Base-by-base conservation (phyloP, 2,797 vertebrate genomes). In the Sebastes hopkinsi region DNA sequence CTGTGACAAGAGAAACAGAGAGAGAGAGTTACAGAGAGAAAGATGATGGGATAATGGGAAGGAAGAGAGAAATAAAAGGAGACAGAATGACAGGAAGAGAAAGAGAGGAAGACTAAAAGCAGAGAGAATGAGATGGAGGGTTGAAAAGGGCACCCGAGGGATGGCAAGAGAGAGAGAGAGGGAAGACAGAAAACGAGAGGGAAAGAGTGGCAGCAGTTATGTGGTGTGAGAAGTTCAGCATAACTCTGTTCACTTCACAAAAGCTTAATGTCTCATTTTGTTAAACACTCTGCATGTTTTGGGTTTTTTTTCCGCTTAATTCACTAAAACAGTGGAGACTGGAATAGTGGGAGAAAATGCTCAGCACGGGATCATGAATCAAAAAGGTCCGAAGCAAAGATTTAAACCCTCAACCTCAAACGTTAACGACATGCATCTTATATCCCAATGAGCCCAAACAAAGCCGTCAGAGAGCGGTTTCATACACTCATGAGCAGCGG, bases 381-480 rank as follows among this genome's bases (percentile, higher is more conserved):
- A 25, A 38, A 36, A 84, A 83, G 67, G 32, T 81, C 82, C 67
- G 18, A 56, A 81, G 68, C 77, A 66, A 64, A 75, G 70, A 81
- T 76, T 91, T 42, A 85, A 80, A 84, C 74, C 77, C 75, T 75
- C 60, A 69, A 80, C 85, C 85, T 87, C 86, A 88, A 80, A 83
- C 71, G 61, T 89, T 86, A 89, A 90, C 80, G 79, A 85, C 86
- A 84, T 73, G 80, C 80, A 87, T 81, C 76, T 87, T 56, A 62
- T 56, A 62, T 79, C 59, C 77, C 79, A 69, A 34, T 32, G 85
- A 87, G 77, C 59, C 84, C 81, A 88, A 90, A 87, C 86, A 87
- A 86, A 87, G 75, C 75, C 42, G 76, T 81, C 85, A 77, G 72
- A 86, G 25, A 70, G 81, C 1, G 84, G 87, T 88, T 88, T 85